phyloP scores from a whole-genome alignment of 2,888 invertebrate species.

The Omphaloscelis lunosa region DNA sequence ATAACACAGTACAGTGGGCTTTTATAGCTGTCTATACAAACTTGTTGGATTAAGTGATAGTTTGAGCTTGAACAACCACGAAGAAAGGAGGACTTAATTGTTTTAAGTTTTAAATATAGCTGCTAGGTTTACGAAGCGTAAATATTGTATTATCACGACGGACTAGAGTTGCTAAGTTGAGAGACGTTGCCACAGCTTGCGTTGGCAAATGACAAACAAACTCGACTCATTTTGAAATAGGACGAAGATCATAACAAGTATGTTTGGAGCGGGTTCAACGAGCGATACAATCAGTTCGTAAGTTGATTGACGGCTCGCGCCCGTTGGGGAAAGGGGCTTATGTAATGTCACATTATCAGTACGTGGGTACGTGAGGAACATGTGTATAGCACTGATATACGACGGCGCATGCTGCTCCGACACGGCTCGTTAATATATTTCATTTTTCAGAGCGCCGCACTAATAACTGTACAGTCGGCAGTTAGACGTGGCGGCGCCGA shows the following conservation, averaged over 20 bases:
- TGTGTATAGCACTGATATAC: slow-evolving; percentile 60
- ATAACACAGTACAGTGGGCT: slow-evolving; percentile 7
- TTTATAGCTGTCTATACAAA: slow-evolving; percentile 3
- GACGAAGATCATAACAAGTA: slow-evolving; percentile 39
- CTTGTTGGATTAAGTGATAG: neutral
- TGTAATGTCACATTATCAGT: slow-evolving; percentile 71
- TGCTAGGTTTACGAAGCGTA: slow-evolving; percentile 32
- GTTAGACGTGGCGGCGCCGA: slow-evolving; percentile 49
- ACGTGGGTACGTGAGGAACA: slow-evolving; percentile 69
- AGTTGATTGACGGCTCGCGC: slow-evolving; percentile 74
- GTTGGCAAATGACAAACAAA: slow-evolving; percentile 54
- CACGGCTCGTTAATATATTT: slow-evolving; percentile 43
- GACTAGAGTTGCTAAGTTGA: neutral
- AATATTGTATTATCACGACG: slow-evolving; percentile 31
- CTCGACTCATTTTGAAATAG: slow-evolving; percentile 53
- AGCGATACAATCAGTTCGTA: slow-evolving; percentile 57
- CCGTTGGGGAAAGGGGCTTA: slow-evolving; percentile 79
- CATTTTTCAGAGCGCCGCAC: slow-evolving; percentile 31
- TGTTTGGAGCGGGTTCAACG: slow-evolving; percentile 47
- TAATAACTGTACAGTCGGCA: slow-evolving; percentile 22
- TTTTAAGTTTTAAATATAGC: slow-evolving; percentile 12
- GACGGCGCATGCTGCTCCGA: slow-evolving; percentile 26
- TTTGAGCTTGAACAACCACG: slow-evolving; percentile 26
- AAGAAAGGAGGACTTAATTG: slow-evolving; percentile 5
- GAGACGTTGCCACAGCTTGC: slow-evolving; percentile 27